Percentiles rank a stretch among this genome's conserved stretches.
These are phyloP conservation scores for Trichosurus vulpecula DNA, from an alignment of 2,797 vertebrate species.

Conservation along the genomic window DNA sequence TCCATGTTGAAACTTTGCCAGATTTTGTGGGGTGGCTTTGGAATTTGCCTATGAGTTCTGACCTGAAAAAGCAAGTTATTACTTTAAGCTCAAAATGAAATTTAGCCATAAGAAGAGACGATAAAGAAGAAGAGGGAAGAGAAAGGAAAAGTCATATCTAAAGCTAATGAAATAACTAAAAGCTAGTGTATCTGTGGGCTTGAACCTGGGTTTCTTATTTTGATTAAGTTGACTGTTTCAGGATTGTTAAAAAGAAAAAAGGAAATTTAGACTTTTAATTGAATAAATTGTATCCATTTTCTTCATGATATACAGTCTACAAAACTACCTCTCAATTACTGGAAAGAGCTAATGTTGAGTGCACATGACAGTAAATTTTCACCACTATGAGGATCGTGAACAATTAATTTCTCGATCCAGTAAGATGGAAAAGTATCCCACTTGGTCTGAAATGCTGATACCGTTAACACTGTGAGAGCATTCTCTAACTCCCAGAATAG, in stretches of 20 bases:
- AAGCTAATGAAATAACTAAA: constrained; percentile 60
- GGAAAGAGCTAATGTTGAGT: constrained; percentile 23
- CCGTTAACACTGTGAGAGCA: neutral
- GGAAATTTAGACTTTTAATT: constrained; percentile 29
- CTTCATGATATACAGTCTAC: constrained; percentile 1
- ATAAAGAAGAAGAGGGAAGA: constrained; percentile 58
- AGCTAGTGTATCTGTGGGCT: neutral
- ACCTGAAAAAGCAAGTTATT: constrained; percentile 79
- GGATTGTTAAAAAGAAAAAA: constrained; percentile 34
- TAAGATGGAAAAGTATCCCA: constrained; percentile 52
- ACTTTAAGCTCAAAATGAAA: constrained; percentile 69
- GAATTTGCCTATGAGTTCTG: constrained; percentile 68
- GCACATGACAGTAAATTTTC: constrained; percentile 49
- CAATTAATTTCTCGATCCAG: constrained; percentile 22
- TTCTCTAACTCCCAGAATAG: constrained; percentile 62
- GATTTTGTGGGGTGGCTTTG: constrained; percentile 73
- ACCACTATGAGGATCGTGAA: constrained; percentile 50
- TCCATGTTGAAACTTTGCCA: constrained; percentile 58
- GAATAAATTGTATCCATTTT: constrained; percentile 3
- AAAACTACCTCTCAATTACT: constrained; percentile 18
- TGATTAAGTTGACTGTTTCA: constrained; percentile 13
- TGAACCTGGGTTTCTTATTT: neutral
- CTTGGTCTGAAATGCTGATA: constrained; percentile 19
- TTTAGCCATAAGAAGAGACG: constrained; percentile 62
- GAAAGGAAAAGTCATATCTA: constrained; percentile 65